Evolutionary conservation across 2,888 invertebrate species (phyloP), one percentile per base, ranked within the genome.

Genomic region (Andricus quercusramuli): DNA sequence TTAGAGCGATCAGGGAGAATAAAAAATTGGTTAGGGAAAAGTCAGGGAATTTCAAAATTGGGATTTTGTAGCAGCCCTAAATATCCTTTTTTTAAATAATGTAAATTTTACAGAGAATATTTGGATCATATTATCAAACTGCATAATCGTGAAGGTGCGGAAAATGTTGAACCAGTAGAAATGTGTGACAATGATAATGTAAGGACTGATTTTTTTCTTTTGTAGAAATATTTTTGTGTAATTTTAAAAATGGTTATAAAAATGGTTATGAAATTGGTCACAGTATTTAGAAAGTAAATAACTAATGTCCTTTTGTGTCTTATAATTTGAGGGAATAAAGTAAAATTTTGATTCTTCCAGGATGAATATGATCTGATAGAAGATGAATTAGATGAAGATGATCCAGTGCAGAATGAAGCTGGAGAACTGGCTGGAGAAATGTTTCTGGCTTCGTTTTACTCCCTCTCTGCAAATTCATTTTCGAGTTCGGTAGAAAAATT

Each of bases 301-400:
- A 47, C 20, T 51, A 17, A 25, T 20, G 6, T 11, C 9, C 11
- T 25, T n/a, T 25, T 25, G 3, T 62, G 62, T 25, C 13, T 32
- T 70, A n/a, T 17, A 37, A 9, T n/a, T 22, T 8, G 9, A 44
- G 20, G 8, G 37, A 37, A 25, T 41, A 47, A 51, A 47, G 20
- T 70, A 41, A 22, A 11, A 5, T 67, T 67, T 70, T 11, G n/a
- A 44, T 51, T 32, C 64, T 78, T 84, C 20, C 64, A 91, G 90
- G 92, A 90, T 80, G 89, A 91, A 66, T 85, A 88, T 22, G 91
- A 92, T 78, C 83, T 90, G 29, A 81, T 92, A 68, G 92, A 92
- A 82, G 88, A 88, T 77, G 90, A 92, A 80, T 80, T 92, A 59
- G 92, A 92, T 44, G 90, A 91, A 79, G 85, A 89, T 77, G 92